Evolutionary conservation across 2,113 vertebrate genomes (phyloP), one percentile per base, ranked within the genome.

Genomic region (Peromyscus maniculatus): DNA sequence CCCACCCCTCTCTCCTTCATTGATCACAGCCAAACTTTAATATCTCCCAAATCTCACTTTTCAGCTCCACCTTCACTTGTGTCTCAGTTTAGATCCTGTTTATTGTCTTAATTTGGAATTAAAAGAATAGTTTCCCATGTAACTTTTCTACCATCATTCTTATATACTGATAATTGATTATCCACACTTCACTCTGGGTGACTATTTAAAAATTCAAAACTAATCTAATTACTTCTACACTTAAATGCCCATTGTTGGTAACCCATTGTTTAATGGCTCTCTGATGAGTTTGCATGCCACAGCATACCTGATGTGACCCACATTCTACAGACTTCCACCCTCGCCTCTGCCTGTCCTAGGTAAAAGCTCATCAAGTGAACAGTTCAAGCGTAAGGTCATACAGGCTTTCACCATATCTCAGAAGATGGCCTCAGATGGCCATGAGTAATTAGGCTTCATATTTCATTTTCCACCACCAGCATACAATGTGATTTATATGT

Each of bases 161-260:
- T 92, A 33, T 12, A 62, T 19, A 75, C n/a, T 3, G 4, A 43
- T 93, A 80, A 90, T 62, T 88, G 49, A 80, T 95, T 89, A 88
- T 80, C 39, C n/a, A 90, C 57, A 77, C 1, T 59, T 92, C 33
- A 91, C 12, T 74, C 24, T 55, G 59, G 87, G 16, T 57, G 55
- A 72, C 46, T 59, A 36, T 71, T 88, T 87, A 52, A 96, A 90
- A 95, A 75, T 93, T 89, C 28, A 88, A 92, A 94, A 91, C 33
- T 86, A 84, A 67, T 62, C 64, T 78, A 94, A 86, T 93, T 62
- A 21, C n/a, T 66, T 94, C 43, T 93, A 46, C 71, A 46, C 24
- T 87, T 96, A 80, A 46, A 69, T 90, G 77, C 33, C 6, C 0
- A 19, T 66, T 59, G 67, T 67, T 71, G 52, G 1, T 17, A 93